phyloP scores from a whole-genome alignment of 30 jellyfish, hydroid and myxozoan genomes.

The Turritopsis dohrnii region DNA sequence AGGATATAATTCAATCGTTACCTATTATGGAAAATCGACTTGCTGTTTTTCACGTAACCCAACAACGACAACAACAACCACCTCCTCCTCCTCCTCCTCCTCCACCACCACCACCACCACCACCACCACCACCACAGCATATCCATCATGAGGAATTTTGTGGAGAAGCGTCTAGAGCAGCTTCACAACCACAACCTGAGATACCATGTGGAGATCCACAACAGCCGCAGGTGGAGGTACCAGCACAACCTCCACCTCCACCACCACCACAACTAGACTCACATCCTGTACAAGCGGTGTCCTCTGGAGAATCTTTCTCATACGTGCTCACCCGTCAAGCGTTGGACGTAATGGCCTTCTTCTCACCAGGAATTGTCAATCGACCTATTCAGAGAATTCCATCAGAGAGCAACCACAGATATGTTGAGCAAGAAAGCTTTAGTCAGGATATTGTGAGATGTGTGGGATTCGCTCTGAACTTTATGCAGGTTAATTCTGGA shows the following conservation, averaged over 20 bases:
- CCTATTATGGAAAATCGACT: neutral
- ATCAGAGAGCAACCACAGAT: neutral
- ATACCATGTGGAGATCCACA: too few relatives aligned
- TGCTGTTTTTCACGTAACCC: neutral
- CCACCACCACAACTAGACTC: neutral
- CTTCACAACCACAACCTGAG: neutral
- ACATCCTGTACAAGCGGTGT: neutral
- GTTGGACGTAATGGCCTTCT: neutral
- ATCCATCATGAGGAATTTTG: too few relatives aligned
- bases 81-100: neutral
- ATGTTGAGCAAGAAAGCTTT: neutral
- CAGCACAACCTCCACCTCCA: neutral
- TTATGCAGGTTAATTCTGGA: neutral
- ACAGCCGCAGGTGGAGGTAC: too few relatives aligned
- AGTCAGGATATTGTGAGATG: neutral
- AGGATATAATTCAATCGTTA: neutral
- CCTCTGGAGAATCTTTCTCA: neutral
- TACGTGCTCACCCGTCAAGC: neutral
- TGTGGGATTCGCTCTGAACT: neutral
- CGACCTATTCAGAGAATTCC: neutral
- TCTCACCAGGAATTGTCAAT: neutral
- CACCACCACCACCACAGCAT: neutral
- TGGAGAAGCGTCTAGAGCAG: neutral
- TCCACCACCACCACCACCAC: neutral
- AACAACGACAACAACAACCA: neutral